Evolutionary conservation across 2,888 invertebrate species (phyloP).

Genomic region (Crossocerus cetratus): DNA sequence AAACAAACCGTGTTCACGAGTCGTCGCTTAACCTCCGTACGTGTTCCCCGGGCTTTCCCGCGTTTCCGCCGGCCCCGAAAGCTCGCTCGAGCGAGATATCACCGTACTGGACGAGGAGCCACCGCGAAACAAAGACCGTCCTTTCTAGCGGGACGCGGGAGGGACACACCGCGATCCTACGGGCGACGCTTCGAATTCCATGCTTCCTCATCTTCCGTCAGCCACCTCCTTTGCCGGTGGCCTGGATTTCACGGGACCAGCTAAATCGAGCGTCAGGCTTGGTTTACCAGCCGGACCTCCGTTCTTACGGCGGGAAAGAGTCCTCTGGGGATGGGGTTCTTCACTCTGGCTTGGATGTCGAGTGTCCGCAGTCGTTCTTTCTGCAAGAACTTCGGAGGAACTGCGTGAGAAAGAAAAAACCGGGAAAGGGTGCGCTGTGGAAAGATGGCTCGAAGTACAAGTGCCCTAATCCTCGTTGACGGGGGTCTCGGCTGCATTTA

Average conservation of each 20-base stretch:
- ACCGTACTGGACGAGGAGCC: slow-evolving; percentile 17
- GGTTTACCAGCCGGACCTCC: background rate
- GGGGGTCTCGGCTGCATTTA: background rate
- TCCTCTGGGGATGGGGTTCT: no score
- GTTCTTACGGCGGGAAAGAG: no score
- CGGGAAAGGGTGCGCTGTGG: background rate
- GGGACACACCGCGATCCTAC: background rate
- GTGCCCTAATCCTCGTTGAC: slow-evolving; percentile 6
- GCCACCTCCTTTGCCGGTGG: background rate
- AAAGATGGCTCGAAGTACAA: background rate
- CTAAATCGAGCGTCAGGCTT: background rate
- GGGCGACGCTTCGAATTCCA: background rate
- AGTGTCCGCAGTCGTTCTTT: no score
- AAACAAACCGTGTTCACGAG: slow-evolving; percentile 35
- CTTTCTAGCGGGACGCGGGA: slow-evolving; percentile 2
- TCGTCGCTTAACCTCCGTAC: slow-evolving; percentile 34
- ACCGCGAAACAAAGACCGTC: slow-evolving; percentile 45
- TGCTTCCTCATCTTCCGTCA: background rate
- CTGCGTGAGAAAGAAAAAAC: no score
- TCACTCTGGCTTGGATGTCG: no score
- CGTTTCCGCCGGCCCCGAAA: slow-evolving; percentile 29
- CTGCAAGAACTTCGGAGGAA: no score
- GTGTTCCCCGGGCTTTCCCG: slow-evolving; percentile 17
- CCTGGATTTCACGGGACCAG: background rate
- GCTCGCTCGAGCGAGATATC: slow-evolving; percentile 51